Base-by-base conservation (phyloP, 2,113 vertebrate species). In the Anser cygnoides region DNA sequence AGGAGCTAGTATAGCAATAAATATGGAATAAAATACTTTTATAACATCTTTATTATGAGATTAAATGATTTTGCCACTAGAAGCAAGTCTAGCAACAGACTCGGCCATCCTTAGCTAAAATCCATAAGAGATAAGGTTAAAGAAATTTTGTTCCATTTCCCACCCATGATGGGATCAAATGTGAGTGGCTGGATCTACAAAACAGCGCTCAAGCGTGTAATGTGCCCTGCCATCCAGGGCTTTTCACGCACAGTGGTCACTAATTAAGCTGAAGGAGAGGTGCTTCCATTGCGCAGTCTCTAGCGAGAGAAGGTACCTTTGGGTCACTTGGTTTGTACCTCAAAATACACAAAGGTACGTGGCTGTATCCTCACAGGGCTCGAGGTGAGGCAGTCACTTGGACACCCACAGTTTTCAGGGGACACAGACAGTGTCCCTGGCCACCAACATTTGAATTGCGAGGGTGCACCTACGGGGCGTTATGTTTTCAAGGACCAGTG, bases 401-500 rank as follows among this genome's bases (percentile, higher is more conserved):
- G n/a, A 44, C 2, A 3, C 8, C 6, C 14, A 9, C 7, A 2
- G n/a, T 33, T 7, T 72, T 21, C 13, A 14, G 9, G 37, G 23
- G 67, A 70, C 13, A 25, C 8, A 62, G 37, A 71, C 2, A 5
- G 43, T 71, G 19, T 20, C 39, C 26, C 11, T 84, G 31, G 71
- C 11, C 58, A 41, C 37, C 25, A 75, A 86, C 31, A 13, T 6
- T 39, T 49, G 0, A 1, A 35, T 5, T 84, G 73, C 17, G 67
- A 79, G 91, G 68, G 39, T 93, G n/a, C 49, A 21, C 81, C 92
- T 92, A 72, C 72, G 88, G 43, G 93, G 12, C 31, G 26, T 43
- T 54, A 19, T 93, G 54, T 95, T 97, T 90, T 63, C 91, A 62
- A 93, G 65, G 26, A 31, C 84, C 78, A 95, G 76, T 82, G 54